Evolutionary conservation across 2,113 vertebrate genomes (phyloP), one percentile per base, ranked within the genome.

Genomic region (Rhodinocichla rosea): DNA sequence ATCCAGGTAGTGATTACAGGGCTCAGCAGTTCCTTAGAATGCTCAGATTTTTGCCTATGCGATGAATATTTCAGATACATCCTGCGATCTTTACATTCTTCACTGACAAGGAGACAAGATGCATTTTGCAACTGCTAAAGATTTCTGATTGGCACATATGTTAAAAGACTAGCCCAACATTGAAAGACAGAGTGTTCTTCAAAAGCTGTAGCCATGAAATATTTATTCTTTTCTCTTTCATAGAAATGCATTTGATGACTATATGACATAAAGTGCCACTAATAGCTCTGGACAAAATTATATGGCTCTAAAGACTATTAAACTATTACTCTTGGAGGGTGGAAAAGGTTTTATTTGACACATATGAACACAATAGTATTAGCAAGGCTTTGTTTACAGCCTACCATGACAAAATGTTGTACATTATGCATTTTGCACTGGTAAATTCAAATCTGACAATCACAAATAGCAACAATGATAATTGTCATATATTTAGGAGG

Each of bases 31-130:
- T 94, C 95, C 68, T 87, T 76, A n/a, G 30, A 63, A 50, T 85
- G 62, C 88, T 94, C 83, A 76, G 89, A 94, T 68, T 90, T 96
- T 86, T 96, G 92, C 94, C 96, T 90, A 91, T 76, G 94, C 80
- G 90, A 97, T 97, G 92, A 98, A 97, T 98, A 98, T 98, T 98
- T 97, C 93, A 97, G 94, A 91, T 92, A 88, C 81, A 96, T 96
- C 85, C 93, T 87, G 91, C 53, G 5, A 95, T 97, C 93, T 94
- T 97, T 97, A 89, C 89, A 92, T 96, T 97, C 97, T 97, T 97
- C 96, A 90, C 97, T 98, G 95, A 97, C 97, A 97, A 97, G 94
- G 78, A 97, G 96, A 97, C 88, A 96, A 96, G 96, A 97, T 91
- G 88, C 91, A 95, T 97, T 97, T 97, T 98, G 95, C 91, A 95